Base-by-base conservation (phyloP, 1,140 invertebrate species). In the Diuraphis noxia region DNA sequence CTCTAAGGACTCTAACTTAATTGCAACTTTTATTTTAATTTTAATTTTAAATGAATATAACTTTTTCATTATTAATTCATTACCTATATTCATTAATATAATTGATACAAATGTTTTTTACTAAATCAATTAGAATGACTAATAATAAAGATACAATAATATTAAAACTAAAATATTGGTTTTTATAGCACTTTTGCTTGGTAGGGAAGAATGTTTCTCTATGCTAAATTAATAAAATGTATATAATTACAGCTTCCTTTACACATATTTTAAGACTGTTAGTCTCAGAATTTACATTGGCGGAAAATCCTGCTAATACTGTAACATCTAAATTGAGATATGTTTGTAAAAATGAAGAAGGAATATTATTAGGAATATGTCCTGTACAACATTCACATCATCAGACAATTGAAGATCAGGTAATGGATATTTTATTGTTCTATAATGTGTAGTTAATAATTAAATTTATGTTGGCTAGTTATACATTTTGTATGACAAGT, bases 371-470 rank as follows among this genome's bases (percentile, higher is more conserved):
- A 72, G 96, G 97, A 41, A 46, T 89, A 17, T 97, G 97, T 82
- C 97, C 97, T 96, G 94, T 98, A 36, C 97, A 98, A 93, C 98
- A 99, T 94, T 99, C 98, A 17, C 98, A 99, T 94, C 98, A 99
- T 94, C 96, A 98, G 92, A 97, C 97, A 72, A 98, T 99, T 93
- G 99, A 99, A 95, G 98, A 99, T 95, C 98, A 99, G 96, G 98
- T 99, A 94, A 93, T 77, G 0, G 8, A 46, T 79, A 84, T 0
- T 90, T 89, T 43, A 82, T 52, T 88, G 19, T 85, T 49, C 34
- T 85, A 49, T 34, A n/a, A 2, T 84, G 9, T 17, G 30, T 41
- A 84, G 36, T 81, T 72, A 88, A 43, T 36, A 38, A 36, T 89
- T 72, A 40, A 23, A 36, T 19, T 79, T 34, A 36, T 63, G 7